A percentile compares a stretch with the other conserved stretches of the same genome.
Evolutionary conservation across 2,888 invertebrate genomes (phyloP).

Genomic region (Carpatolechia fugitivella): DNA sequence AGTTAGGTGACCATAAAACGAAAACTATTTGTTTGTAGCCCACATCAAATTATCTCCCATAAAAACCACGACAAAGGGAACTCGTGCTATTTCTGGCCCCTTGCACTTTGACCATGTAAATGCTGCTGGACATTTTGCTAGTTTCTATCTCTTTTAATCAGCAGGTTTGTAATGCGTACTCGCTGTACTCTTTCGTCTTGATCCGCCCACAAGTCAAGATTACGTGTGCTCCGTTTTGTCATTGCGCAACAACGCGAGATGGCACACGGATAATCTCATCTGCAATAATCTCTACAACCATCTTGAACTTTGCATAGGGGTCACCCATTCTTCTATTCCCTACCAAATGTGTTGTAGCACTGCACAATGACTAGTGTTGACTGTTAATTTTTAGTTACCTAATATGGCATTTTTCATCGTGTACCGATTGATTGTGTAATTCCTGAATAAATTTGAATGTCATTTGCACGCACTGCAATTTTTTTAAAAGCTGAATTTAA

Average conservation of each 20-base stretch:
- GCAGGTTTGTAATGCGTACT: background rate
- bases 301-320: slow-evolving; percentile 48
- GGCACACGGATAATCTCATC: slow-evolving; percentile 50
- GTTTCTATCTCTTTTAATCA: too few species aligned
- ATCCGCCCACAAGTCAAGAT: background rate
- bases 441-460: too few species aligned
- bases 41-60: too few species aligned
- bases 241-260: slow-evolving; percentile 40
- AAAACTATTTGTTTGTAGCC: too few species aligned
- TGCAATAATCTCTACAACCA: slow-evolving; percentile 33
- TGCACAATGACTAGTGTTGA: background rate
- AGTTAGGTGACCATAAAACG: too few species aligned
- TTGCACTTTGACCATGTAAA: too few species aligned
- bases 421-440: background rate
- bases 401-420: background rate
- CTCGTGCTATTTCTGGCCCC: too few species aligned
- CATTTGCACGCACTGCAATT: too few species aligned
- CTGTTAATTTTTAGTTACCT: background rate
- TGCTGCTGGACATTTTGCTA: too few species aligned
- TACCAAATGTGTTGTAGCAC: background rate
- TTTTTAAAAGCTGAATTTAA: too few species aligned
- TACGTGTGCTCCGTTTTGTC: slow-evolving; percentile 23
- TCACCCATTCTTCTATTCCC: slow-evolving; percentile 2
- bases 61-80: too few species aligned
- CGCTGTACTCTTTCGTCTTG: background rate